These are phyloP conservation scores for Erythrolamprus reginae DNA, from an alignment of 2,113 vertebrate genomes.

Conservation along the genomic window DNA sequence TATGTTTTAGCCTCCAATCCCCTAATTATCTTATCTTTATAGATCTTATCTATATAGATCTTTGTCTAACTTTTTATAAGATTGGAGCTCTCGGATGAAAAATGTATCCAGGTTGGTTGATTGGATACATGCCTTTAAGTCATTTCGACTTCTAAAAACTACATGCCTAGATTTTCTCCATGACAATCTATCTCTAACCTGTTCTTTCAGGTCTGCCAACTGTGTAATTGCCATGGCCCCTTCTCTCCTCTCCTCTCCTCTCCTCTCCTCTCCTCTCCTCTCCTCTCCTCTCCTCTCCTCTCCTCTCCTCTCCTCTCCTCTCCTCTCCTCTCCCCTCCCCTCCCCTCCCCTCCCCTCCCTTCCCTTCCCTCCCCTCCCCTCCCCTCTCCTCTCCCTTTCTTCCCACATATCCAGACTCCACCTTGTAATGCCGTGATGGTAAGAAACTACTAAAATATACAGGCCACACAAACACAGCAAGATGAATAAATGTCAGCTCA, in stretches of 20 bases:
- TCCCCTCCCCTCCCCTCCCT: neutral
- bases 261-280: no score
- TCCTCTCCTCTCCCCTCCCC: neutral
- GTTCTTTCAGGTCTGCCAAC: neutral
- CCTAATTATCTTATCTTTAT: no score
- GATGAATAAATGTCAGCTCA: neutral
- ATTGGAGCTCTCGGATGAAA: neutral
- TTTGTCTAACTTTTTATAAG: neutral
- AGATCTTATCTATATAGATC: no score
- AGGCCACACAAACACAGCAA: neutral
- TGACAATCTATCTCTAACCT: neutral
- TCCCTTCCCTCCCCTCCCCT: accelerated
- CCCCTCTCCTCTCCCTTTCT: neutral
- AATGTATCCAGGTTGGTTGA: neutral
- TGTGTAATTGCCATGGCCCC: neutral
- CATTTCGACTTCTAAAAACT: neutral
- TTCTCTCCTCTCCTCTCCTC: no score
- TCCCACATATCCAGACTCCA: neutral
- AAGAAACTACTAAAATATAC: neutral
- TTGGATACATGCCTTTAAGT: neutral
- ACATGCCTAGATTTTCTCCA: neutral
- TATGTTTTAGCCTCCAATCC: no score
- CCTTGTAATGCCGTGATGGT: neutral
- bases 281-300: neutral
- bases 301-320: no score